These are phyloP conservation scores for Tethea ocularis DNA, from an alignment of 2,888 invertebrate species.

Conservation along the genomic window DNA sequence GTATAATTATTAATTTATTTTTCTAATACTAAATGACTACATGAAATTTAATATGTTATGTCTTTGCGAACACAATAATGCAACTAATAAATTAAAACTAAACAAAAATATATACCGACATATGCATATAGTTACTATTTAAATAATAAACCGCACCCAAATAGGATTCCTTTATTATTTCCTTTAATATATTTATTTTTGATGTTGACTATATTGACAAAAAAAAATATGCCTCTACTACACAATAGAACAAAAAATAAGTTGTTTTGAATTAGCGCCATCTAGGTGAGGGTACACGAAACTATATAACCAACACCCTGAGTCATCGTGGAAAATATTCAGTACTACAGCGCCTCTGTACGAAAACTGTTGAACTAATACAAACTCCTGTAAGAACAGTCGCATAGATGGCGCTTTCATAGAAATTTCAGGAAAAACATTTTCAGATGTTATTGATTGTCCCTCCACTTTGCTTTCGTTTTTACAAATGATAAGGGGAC, in stretches of 20 bases:
- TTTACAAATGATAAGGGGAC: slow-evolving; percentile 30
- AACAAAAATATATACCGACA: too few species aligned
- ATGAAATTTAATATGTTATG: too few species aligned
- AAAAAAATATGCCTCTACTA: not conserved
- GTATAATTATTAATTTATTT: too few species aligned
- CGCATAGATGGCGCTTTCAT: slow-evolving; percentile 62
- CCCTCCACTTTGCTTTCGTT: slow-evolving; percentile 37
- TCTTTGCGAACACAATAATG: too few species aligned
- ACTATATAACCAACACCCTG: slow-evolving; percentile 18
- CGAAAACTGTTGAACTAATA: slow-evolving; percentile 32
- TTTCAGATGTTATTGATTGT: slow-evolving; percentile 56
- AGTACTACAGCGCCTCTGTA: slow-evolving; percentile 31
- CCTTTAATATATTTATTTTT: too few species aligned
- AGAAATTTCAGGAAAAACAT: slow-evolving; percentile 29
- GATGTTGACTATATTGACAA: too few species aligned
- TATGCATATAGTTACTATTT: too few species aligned
- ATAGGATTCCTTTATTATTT: too few species aligned
- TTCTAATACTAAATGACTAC: too few species aligned
- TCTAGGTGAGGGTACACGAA: slow-evolving; percentile 35
- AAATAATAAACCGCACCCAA: too few species aligned
- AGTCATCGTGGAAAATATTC: not conserved
- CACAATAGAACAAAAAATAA: not conserved
- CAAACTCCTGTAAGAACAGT: not conserved
- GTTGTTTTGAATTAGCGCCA: slow-evolving; percentile 40
- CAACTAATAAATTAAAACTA: too few species aligned